Base-by-base conservation (phyloP, 2,797 vertebrate genomes). In the Todus mexicanus region DNA sequence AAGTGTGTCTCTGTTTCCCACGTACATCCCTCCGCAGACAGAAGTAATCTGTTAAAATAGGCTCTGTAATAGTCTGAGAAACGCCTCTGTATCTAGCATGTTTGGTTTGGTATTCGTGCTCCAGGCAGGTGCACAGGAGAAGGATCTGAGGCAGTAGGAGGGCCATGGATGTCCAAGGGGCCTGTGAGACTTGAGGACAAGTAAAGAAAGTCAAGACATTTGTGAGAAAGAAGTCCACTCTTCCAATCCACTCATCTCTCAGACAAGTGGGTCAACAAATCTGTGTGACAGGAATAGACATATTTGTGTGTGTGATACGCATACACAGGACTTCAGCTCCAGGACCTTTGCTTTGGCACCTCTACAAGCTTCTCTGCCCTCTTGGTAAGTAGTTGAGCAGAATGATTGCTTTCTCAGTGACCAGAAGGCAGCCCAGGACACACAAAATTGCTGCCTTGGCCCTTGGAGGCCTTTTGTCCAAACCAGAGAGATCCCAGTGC, bases 1-100 rank as follows among this genome's bases (percentile, higher is more conserved):
- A 93, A 91, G 66, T 75, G 70, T 78, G 51, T 93, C 78, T 95
- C 70, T 92, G 20, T 94, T 95, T 96, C 94, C 90, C 83, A 86
- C 74, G 82, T 68, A 43, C n/a, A 26, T 84, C 88, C 65, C 65
- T 78, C 72, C 43, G 23, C 27, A 92, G 70, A 81, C 48, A 17
- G 71, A 90, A 91, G 57, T 90, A 29, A 93, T 89, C 66, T 84
- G 65, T 88, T 91, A 73, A 94, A 92, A 90, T 50, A 87, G 56
- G 35, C 45, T 88, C 40, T 88, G 31, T 48, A 77, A 73, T 64
- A 77, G 80, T 78, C 70, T 81, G 50, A 90, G 92, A 82, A 94
- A 43, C 0, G 3, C 80, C 47, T 83, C 75, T 74, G 40, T 72
- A 56, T 90, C 71, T 29, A 13, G 20, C 10, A 2, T 73, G 77